Percentiles rank a stretch among this genome's conserved stretches.
phyloP scores from a whole-genome alignment of 2,888 invertebrate genomes.

The Eumerus sabulonum region DNA sequence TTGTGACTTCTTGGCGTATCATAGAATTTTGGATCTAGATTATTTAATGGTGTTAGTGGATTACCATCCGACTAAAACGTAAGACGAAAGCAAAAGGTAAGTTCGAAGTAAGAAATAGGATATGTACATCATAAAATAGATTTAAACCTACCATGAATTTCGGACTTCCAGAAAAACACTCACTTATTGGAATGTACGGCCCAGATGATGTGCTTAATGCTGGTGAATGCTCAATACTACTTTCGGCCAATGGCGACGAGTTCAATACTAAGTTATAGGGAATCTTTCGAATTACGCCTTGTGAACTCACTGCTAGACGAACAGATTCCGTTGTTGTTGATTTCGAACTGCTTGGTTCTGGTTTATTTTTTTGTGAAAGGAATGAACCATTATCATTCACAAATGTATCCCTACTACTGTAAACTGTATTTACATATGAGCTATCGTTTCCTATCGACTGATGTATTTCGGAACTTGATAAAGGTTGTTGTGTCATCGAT shows the following conservation, averaged over 20 bases:
- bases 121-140: not conserved
- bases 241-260: slow-evolving; percentile 74
- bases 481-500: slow-evolving; percentile 38
- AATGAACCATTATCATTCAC: slow-evolving; percentile 72
- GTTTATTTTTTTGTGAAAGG: slow-evolving; percentile 68
- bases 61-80: slow-evolving; percentile 71
- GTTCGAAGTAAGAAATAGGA: not conserved
- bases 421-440: slow-evolving; percentile 77
- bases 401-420: slow-evolving; percentile 76
- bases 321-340: slow-evolving; percentile 26
- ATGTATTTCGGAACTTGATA: slow-evolving; percentile 28
- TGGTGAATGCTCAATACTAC: slow-evolving; percentile 81
- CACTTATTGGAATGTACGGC: slow-evolving; percentile 94
- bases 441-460: slow-evolving; percentile 71
- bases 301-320: slow-evolving; percentile 72
- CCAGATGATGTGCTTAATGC: slow-evolving; percentile 85
- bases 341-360: slow-evolving; percentile 16
- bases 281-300: slow-evolving; percentile 77
- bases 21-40: slow-evolving; percentile 81
- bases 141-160: slow-evolving; percentile 73
- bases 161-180: slow-evolving; percentile 91
- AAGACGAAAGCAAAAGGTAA: slow-evolving; percentile 30
- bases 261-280: slow-evolving; percentile 78
- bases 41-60: slow-evolving; percentile 77
- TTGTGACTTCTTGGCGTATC: slow-evolving; percentile 79